Base-by-base conservation (phyloP, 2,888 invertebrate genomes). In the Cataglyphis livida region DNA sequence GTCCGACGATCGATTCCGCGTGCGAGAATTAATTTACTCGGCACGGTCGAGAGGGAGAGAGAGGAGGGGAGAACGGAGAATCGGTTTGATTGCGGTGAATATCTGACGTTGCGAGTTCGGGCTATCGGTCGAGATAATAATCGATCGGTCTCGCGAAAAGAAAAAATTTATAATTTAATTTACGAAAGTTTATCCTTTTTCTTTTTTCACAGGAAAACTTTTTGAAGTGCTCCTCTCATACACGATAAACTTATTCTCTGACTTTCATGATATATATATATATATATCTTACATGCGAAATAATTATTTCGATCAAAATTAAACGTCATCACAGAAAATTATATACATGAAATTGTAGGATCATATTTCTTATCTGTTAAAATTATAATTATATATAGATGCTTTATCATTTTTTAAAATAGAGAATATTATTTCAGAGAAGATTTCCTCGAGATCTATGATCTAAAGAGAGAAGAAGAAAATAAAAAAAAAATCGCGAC, bases 111-210 rank as follows among this genome's bases (percentile, higher is more conserved):
- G 74, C 68, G 54, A 76, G 68, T 32, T 59, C 81, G 87, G 65
- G 71, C 71, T 71, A 71, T 70, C 75, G 81, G 12, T n/a, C 51
- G 64, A 64, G 61, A 84, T 75, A 64, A 65, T 68, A 74, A 85
- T 68, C 61, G 35, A 32, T 12, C 68, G 59, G 70, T 65, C 48
- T 44, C 44, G 15, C 28, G 28, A 15, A 64, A 68, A 54, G n/a
- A 68, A 54, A 68, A 79, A 87, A 44, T 75, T 75, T 83, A n/a
- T n/a, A 64, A 74, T 83, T 87, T 84, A 84, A 86, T 82, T 82
- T 87, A 84, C 62, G 70, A 83, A 73, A 79, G 62, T 48, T 44
- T 62, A 61, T 7, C 15, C 38, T 51, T 70, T 21, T 65, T 59
- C 21, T 84, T 73, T 51, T 62, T 64, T 28, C 25, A n/a, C 10